A percentile compares a stretch with the other conserved stretches of the same genome.
These are phyloP conservation scores for Hydractinia echinata DNA, from an alignment of 30 jellyfish, hydroid and myxozoan species.

Conservation along the genomic window DNA sequence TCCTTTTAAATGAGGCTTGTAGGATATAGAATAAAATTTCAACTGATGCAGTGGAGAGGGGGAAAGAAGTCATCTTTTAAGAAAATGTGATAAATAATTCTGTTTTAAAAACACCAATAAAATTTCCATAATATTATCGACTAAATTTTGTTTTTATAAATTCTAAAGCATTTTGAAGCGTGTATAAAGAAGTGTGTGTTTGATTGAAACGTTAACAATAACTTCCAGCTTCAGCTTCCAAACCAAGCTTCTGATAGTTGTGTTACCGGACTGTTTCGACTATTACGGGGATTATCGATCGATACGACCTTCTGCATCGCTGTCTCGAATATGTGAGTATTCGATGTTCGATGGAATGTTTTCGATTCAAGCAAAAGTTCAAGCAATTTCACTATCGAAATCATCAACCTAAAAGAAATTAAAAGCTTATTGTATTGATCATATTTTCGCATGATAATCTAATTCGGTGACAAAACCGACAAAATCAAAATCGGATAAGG, in stretches of 20 bases:
- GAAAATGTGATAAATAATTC: too few species aligned
- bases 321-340: not conserved
- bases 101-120: too few species aligned
- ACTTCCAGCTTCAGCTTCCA: slow-evolving; percentile 3
- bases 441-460: too few species aligned
- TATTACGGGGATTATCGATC: not conserved
- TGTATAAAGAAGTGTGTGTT: not conserved
- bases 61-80: too few species aligned
- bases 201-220: not conserved
- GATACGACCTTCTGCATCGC: not conserved
- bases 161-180: not conserved
- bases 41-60: too few species aligned
- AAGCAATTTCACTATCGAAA: not conserved
- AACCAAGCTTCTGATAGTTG: not conserved
- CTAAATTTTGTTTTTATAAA: not conserved
- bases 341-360: not conserved
- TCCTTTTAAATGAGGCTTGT: too few species aligned
- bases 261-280: not conserved
- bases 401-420: not conserved
- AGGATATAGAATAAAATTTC: too few species aligned
- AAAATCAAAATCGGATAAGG: too few species aligned
- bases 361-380: not conserved
- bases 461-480: too few species aligned
- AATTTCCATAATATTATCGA: too few species aligned
- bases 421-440: not conserved